Conservation (phyloP, 2,113 vertebrate genomes). For the Charadrius vociferus region DNA sequence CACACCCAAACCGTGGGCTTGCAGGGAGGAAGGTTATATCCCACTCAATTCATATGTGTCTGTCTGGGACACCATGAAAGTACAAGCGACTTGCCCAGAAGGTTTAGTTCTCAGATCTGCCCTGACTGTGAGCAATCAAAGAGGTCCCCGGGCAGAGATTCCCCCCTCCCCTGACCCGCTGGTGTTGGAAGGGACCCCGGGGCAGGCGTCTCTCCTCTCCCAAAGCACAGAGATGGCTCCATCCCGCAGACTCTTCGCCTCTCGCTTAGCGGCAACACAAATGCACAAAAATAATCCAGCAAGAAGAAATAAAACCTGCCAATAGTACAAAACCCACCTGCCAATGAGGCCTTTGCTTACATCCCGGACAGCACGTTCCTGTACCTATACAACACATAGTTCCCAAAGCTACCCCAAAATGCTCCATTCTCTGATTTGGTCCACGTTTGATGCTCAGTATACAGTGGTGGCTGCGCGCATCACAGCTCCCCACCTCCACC, state of each 20-base stretch:
- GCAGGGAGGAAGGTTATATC: not conserved
- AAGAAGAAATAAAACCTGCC: not conserved
- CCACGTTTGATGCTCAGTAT: fast-evolving
- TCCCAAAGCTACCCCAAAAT: not conserved
- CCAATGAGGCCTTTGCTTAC: not conserved
- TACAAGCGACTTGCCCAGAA: not conserved
- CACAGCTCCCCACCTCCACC: not conserved
- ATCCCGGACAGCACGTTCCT: not conserved
- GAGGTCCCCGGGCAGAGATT: not conserved
- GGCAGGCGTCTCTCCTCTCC: not conserved
- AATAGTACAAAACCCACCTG: not conserved
- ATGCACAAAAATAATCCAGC: not conserved
- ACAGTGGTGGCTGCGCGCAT: not conserved
- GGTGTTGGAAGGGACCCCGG: not conserved
- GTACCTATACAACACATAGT: not conserved
- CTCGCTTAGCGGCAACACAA: not conserved
- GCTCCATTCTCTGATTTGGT: not conserved
- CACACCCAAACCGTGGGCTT: not conserved
- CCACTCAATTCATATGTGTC: fast-evolving
- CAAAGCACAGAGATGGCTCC: not conserved
- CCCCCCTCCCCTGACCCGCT: not conserved
- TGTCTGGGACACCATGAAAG: not conserved
- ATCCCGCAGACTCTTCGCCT: not conserved
- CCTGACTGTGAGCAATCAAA: fast-evolving
- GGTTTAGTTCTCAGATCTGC: not conserved